These are phyloP conservation scores for Poecile montanus DNA, from an alignment of 2,797 vertebrate genomes.

Conservation along the genomic window DNA sequence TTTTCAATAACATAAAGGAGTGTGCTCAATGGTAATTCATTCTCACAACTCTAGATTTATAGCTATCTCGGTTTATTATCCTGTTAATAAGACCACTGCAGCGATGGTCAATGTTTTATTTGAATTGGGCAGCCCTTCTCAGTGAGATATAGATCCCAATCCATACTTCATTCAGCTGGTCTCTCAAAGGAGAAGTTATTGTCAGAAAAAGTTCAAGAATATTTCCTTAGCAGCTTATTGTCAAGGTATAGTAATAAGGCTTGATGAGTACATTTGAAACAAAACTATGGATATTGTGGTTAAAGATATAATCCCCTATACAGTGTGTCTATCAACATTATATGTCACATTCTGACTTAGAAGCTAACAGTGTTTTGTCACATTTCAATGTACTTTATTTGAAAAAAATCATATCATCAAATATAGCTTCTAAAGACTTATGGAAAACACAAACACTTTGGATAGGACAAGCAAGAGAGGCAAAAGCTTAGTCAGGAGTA, in stretches of 20 bases:
- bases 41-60: not conserved
- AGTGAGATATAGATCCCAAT: not conserved
- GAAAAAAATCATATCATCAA: not conserved
- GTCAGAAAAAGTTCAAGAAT: not conserved
- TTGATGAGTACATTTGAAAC: not conserved
- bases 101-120: not conserved
- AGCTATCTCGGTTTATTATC: not conserved
- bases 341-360: not conserved
- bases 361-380: not conserved
- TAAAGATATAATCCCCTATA: not conserved
- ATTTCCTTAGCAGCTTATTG: not conserved
- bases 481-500: not conserved
- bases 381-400: not conserved
- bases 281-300: not conserved
- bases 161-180: not conserved
- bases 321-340: not conserved
- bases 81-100: not conserved
- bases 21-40: not conserved
- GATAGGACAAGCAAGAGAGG: not conserved
- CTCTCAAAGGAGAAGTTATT: not conserved
- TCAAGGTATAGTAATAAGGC: not conserved
- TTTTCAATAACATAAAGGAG: not conserved
- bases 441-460: not conserved
- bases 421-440: not conserved
- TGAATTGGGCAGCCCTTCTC: not conserved